Evolutionary conservation across 2,797 vertebrate genomes (phyloP).

Genomic region (Tapera naevia): DNA sequence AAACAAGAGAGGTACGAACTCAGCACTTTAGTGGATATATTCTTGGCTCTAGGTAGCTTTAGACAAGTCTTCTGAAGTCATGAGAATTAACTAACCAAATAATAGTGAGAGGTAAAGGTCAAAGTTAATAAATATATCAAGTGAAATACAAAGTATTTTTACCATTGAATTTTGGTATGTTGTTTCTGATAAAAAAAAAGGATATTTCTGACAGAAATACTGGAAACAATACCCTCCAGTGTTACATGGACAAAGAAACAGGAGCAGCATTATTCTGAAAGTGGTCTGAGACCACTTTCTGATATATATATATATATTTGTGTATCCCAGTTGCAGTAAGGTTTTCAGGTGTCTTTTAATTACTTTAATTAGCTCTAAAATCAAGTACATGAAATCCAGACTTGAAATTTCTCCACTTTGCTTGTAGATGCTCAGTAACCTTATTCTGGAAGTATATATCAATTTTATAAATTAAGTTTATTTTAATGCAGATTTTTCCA

Average conservation of each 20-base stretch:
- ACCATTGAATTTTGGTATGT: not conserved
- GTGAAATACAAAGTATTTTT: not conserved
- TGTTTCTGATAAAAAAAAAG: not conserved
- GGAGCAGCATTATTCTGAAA: not conserved
- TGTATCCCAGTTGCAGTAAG: not conserved
- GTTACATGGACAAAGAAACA: not conserved
- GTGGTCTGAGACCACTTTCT: not conserved
- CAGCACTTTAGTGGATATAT: not conserved
- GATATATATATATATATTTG: not conserved
- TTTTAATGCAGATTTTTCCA: conserved; percentile 9
- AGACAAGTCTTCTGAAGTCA: not conserved
- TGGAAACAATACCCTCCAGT: not conserved
- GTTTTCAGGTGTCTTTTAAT: not conserved
- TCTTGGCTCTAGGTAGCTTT: not conserved
- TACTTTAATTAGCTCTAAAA: not conserved
- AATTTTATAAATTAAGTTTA: not conserved
- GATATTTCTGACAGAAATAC: not conserved
- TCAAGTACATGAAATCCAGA: not conserved
- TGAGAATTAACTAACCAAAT: not conserved
- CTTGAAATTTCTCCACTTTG: not conserved
- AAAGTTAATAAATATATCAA: not conserved
- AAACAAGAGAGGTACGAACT: not conserved
- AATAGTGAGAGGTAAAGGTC: not conserved
- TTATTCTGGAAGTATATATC: not conserved
- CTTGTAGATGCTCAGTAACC: not conserved